Percentiles rank a stretch among this genome's conserved stretches.
Conservation (phyloP, 2,797 vertebrate species). For the Numenius phaeopus region DNA sequence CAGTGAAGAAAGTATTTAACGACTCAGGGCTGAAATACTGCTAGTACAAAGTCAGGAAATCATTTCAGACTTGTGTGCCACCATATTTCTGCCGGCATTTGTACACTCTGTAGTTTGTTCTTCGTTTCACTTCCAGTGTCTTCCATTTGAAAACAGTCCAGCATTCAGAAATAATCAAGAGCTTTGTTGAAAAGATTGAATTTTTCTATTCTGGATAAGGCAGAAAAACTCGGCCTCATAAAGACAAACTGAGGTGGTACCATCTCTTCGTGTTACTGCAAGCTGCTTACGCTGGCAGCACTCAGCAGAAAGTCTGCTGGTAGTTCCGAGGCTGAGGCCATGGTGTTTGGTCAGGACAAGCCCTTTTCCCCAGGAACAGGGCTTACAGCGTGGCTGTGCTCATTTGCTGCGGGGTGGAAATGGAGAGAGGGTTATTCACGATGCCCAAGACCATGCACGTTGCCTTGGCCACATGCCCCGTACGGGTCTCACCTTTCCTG, state of each 20-base stretch:
- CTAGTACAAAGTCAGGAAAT: not conserved
- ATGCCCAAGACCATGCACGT: not conserved
- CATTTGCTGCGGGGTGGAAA: fast-evolving
- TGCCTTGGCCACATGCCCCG: not conserved
- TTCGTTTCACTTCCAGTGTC: not conserved
- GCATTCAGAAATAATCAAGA: not conserved
- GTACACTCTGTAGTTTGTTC: not conserved
- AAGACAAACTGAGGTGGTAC: not conserved
- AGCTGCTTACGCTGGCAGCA: fast-evolving
- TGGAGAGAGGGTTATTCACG: not conserved
- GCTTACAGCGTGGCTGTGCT: fast-evolving
- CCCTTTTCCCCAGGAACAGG: not conserved
- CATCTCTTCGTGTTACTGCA: fast-evolving
- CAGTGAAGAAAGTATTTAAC: not conserved
- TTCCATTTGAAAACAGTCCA: not conserved
- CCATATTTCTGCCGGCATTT: not conserved
- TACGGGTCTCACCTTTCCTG: not conserved
- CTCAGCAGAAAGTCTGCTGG: too few relatives aligned
- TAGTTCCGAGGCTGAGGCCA: not conserved
- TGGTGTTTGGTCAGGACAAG: not conserved
- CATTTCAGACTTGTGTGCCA: not conserved
- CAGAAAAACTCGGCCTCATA: not conserved
- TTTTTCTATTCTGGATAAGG: not conserved
- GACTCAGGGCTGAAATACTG: not conserved
- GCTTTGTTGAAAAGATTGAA: not conserved